Evolutionary conservation across 2,888 invertebrate genomes (phyloP), one percentile per base, ranked within the genome.

Genomic region (Drosophila prolongata): DNA sequence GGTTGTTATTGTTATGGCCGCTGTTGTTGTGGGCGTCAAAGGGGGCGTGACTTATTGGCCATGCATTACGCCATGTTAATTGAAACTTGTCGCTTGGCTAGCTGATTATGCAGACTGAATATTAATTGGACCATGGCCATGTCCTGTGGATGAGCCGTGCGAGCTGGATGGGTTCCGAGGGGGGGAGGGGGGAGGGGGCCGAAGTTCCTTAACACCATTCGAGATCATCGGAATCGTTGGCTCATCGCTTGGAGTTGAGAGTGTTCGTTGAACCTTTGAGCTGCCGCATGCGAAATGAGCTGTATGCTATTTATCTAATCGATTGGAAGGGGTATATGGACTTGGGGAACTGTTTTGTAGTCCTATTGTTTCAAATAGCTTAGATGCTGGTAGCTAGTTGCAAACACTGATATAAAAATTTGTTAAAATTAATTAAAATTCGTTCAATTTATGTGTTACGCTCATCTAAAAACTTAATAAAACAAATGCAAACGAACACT

Each of bases 41-140:
- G 43, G 37, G 37, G 64, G 30, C 44, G 34, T 54, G 65, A 54
- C 44, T 40, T 66, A 65, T 66, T 66, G 65, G 54, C 65, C 38
- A 65, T 24, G 43, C 50, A 60, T 59, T 59, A 46, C 10, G 38
- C 30, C 43, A 10, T 38, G 54, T 35, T 66, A 67, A 56, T 67
- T 49, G 14, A 56, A 67, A 47, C 37, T 56, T 47, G 40, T 60
- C 47, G 47, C 47, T 27, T 16, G 16, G 56, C 53, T n/a, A 34
- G 47, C 46, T 56, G 35, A 56, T 56, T 44, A 54, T 44, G 54
- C 60, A 42, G 19, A 24, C 47, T 24, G 11, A 10, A 34, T 35
- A 43, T 43, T 42, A 24, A 54, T 43, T 59, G 24, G 34, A 1
- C 54, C 42, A 6, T 19, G n/a, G 30, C 47, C 47, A 47, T 57